These are phyloP conservation scores for Lycophotia porphyrea DNA, from an alignment of 2,888 invertebrate species.

Conservation along the genomic window DNA sequence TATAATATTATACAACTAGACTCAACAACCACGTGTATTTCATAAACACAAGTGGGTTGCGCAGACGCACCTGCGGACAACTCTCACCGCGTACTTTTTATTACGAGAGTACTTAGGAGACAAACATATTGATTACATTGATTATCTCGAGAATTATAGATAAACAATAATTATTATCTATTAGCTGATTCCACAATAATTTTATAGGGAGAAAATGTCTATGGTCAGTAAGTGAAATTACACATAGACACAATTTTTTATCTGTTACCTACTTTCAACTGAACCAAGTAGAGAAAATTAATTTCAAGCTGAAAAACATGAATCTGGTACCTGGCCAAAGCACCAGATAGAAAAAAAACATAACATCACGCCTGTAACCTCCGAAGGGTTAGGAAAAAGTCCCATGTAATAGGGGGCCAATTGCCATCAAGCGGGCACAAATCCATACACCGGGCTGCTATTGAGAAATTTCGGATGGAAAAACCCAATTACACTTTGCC, in stretches of 20 bases:
- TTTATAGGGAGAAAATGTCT: constrained; percentile 19
- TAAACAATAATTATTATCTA: constrained; percentile 41
- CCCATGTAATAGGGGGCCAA: too few species aligned
- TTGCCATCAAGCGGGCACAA: too few species aligned
- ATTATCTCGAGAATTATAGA: constrained; percentile 39
- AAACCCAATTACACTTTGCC: too few species aligned
- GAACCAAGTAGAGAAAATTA: not conserved
- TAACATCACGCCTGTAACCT: not conserved
- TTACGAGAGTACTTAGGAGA: constrained; percentile 17
- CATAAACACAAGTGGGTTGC: constrained; percentile 30
- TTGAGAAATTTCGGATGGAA: too few species aligned
- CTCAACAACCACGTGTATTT: not conserved
- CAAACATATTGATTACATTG: constrained; percentile 57
- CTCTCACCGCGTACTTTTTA: constrained; percentile 55
- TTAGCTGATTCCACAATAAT: constrained; percentile 23
- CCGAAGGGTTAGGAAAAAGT: too few species aligned
- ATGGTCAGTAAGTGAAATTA: constrained; percentile 16
- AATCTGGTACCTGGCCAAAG: not conserved
- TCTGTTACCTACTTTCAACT: not conserved
- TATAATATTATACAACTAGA: too few species aligned
- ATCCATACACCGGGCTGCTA: too few species aligned
- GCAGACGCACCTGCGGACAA: constrained; percentile 46
- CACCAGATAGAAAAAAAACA: not conserved
- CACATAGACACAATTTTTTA: not conserved
- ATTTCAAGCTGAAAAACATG: not conserved